phyloP scores from a whole-genome alignment of 2,888 invertebrate genomes.

The Stramonita haemastoma region DNA sequence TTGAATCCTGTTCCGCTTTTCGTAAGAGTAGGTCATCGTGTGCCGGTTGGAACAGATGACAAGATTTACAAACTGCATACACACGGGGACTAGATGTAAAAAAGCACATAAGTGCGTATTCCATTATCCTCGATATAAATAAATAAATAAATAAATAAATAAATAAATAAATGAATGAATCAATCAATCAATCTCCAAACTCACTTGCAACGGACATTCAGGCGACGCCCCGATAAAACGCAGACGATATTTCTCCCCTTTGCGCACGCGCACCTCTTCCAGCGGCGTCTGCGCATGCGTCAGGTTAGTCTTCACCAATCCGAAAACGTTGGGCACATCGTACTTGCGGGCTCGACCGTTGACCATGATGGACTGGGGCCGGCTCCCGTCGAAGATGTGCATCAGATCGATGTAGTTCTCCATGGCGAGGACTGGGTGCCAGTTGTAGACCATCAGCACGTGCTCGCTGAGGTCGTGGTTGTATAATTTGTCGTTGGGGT shows the following conservation, averaged over 20 bases:
- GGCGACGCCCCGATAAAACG: conserved; percentile 59
- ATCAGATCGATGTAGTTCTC: conserved; percentile 85
- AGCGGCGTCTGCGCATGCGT: conserved; percentile 54
- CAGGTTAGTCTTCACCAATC: conserved; percentile 40
- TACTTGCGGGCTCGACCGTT: conserved; percentile 54
- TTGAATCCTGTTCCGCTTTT: too few species aligned
- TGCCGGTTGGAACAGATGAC: too few species aligned
- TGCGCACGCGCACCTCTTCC: conserved; percentile 56
- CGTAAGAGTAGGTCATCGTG: too few species aligned
- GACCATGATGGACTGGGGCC: conserved; percentile 46
- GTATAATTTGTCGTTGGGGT: conserved; percentile 90
- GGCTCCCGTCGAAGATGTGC: conserved; percentile 81
- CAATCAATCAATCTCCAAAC: conserved; percentile 30
- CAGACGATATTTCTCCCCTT: conserved; percentile 58
- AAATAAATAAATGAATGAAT: too few species aligned
- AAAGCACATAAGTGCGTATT: too few species aligned
- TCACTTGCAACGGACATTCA: conserved; percentile 58
- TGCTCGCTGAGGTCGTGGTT: conserved; percentile 94
- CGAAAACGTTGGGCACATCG: conserved; percentile 46
- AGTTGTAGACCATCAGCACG: conserved; percentile 90
- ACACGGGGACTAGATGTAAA: too few species aligned
- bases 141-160: too few species aligned
- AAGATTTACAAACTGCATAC: too few species aligned
- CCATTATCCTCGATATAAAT: too few species aligned
- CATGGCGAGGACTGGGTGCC: conserved; percentile 82